phyloP scores from a whole-genome alignment of 2,113 vertebrate species.

The Zosterops japonicus region DNA sequence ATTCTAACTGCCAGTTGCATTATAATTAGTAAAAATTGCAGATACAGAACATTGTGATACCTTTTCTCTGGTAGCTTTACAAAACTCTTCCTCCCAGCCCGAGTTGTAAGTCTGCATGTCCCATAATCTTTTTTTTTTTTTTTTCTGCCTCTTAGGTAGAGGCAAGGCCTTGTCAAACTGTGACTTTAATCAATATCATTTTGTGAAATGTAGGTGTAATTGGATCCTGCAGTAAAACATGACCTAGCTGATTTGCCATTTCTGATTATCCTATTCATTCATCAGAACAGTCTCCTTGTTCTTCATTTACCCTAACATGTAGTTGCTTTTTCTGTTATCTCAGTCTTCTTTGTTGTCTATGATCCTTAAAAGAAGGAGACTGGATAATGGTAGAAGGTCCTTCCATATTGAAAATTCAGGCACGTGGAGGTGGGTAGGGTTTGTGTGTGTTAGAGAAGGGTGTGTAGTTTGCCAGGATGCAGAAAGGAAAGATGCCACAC shows the following conservation, averaged over 20 bases:
- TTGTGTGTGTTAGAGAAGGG: background rate
- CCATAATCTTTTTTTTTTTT: background rate
- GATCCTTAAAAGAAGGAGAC: background rate
- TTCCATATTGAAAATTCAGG: background rate
- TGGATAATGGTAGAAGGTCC: background rate
- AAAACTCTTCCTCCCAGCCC: background rate
- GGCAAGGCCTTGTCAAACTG: background rate
- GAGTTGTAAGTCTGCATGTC: background rate
- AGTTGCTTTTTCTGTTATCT: background rate
- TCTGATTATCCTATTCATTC: background rate
- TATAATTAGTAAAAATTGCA: background rate
- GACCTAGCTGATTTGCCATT: background rate
- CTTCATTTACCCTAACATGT: background rate
- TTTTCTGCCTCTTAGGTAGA: background rate
- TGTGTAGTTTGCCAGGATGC: background rate
- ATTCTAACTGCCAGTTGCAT: background rate
- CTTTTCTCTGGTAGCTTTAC: background rate
- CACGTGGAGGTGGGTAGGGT: background rate
- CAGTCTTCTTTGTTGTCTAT: background rate
- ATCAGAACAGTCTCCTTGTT: background rate
- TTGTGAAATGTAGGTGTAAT: background rate
- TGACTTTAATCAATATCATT: background rate
- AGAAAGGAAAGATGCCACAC: background rate
- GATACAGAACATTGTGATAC: background rate
- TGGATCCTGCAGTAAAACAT: background rate